Evolutionary conservation across 2,797 vertebrate species (phyloP).

Genomic region (Eospalax fontanierii): DNA sequence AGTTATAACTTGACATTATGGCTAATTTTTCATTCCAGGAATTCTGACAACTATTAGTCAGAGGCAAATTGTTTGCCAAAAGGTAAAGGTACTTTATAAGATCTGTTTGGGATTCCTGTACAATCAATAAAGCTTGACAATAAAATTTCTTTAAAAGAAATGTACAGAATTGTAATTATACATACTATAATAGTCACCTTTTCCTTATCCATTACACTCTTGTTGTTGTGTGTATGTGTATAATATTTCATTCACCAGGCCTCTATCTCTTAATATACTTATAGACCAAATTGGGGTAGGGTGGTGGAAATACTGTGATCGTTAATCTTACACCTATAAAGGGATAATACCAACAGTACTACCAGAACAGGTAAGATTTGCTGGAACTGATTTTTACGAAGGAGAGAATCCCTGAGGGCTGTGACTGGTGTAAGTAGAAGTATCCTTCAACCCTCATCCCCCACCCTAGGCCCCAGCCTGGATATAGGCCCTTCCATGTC

Average conservation of each 20-base stretch:
- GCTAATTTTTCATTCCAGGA: slow-evolving; percentile 41
- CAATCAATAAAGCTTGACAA: slow-evolving; percentile 1
- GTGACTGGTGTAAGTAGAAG: neutral
- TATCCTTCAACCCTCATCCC: accelerated
- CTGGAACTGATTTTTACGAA: neutral
- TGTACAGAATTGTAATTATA: neutral
- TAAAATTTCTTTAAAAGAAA: slow-evolving; percentile 55
- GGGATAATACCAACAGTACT: neutral
- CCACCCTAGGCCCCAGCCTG: neutral
- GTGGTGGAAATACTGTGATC: neutral
- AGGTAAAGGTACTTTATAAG: slow-evolving; percentile 49
- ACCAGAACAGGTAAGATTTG: neutral
- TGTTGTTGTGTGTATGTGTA: too few relatives aligned
- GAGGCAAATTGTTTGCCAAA: slow-evolving; percentile 22
- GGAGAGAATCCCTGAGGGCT: neutral
- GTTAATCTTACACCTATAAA: slow-evolving; percentile 58
- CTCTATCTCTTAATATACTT: slow-evolving; percentile 2
- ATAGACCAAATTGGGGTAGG: neutral
- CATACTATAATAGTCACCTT: neutral
- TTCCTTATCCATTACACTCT: neutral
- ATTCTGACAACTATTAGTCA: slow-evolving; percentile 48
- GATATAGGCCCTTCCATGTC: neutral
- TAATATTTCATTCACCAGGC: neutral
- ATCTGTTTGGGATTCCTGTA: neutral
- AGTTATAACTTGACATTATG: slow-evolving; percentile 49